Evolutionary conservation across 2,888 invertebrate species (phyloP).

Genomic region (Osmoderma eremita): DNA sequence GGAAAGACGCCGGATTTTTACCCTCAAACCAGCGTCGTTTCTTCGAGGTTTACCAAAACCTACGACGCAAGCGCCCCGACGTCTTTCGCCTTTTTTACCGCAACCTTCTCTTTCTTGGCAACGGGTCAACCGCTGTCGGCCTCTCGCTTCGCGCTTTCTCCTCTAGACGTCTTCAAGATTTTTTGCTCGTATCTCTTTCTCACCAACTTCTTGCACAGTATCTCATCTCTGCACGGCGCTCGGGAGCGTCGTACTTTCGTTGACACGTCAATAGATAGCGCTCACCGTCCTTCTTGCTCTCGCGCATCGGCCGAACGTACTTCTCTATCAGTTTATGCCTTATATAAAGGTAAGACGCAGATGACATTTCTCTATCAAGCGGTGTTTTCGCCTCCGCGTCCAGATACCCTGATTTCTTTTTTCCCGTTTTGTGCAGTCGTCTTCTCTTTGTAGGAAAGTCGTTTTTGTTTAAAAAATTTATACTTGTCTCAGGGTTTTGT

Average conservation of each 20-base stretch:
- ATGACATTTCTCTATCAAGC: slow-evolving; percentile 28
- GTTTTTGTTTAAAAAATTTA: slow-evolving; percentile 38
- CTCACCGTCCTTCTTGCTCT: slow-evolving; percentile 6
- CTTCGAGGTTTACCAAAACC: slow-evolving; percentile 65
- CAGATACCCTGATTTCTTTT: slow-evolving; percentile 18
- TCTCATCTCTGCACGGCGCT: slow-evolving; percentile 50
- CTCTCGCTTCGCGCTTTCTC: slow-evolving; percentile 53
- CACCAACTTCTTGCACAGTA: slow-evolving; percentile 55
- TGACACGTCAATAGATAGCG: slow-evolving; percentile 35
- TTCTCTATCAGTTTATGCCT: slow-evolving; percentile 48
- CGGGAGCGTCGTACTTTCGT: slow-evolving; percentile 22
- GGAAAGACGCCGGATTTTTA: slow-evolving; percentile 67
- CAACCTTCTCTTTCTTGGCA: slow-evolving; percentile 29
- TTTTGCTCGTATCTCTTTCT: slow-evolving; percentile 53
- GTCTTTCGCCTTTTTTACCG: slow-evolving; percentile 40
- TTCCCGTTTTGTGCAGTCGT: slow-evolving; percentile 5
- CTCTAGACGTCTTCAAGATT: slow-evolving; percentile 53
- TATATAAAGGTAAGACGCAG: slow-evolving; percentile 26
- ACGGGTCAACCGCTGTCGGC: slow-evolving; percentile 25
- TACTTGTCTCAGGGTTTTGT: slow-evolving; percentile 34
- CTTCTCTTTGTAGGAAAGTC: slow-evolving; percentile 24
- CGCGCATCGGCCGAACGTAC: background rate
- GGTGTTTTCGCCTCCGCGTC: slow-evolving; percentile 1
- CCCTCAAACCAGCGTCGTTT: slow-evolving; percentile 66
- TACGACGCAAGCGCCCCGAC: slow-evolving; percentile 59